Percentiles rank a stretch among this genome's conserved stretches.
Evolutionary conservation across 2,888 invertebrate species (phyloP).

Genomic region (Strigamia transsilvanica): DNA sequence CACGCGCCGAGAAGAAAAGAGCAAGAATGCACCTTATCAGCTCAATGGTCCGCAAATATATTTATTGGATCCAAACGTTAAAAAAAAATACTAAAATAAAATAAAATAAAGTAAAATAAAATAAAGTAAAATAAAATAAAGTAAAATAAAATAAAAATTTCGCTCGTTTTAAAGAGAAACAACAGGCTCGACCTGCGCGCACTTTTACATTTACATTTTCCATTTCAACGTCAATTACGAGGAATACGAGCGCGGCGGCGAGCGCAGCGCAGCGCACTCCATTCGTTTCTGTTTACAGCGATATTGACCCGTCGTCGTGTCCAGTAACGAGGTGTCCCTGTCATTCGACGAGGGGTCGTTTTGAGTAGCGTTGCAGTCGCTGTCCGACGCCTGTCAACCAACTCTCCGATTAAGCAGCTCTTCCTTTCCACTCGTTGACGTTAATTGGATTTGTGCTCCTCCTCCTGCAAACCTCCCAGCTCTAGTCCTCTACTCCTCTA

Average conservation of each 20-base stretch:
- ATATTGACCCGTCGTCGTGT: conserved; percentile 34
- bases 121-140: no score
- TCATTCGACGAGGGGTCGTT: conserved; percentile 27
- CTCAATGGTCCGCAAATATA: not conserved
- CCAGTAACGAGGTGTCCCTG: conserved; percentile 39
- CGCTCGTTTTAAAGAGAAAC: no score
- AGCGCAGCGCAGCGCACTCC: not conserved
- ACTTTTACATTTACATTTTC: no score
- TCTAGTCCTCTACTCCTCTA: no score
- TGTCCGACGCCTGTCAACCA: conserved; percentile 23
- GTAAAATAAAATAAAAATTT: no score
- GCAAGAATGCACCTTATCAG: conserved; percentile 20
- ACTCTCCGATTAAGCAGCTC: conserved; percentile 40
- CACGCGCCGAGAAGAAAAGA: not conserved
- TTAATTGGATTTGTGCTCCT: conserved; percentile 35
- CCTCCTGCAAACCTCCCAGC: not conserved
- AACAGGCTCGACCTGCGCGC: no score
- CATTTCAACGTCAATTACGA: not conserved
- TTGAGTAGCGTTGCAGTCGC: conserved; percentile 2
- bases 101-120: no score
- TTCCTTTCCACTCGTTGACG: conserved; percentile 7
- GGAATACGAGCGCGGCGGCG: not conserved
- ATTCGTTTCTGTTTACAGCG: not conserved
- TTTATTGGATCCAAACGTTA: no score
- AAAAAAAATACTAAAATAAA: no score